Evolutionary conservation across 2,888 invertebrate genomes (phyloP).

Genomic region (Troides helena): DNA sequence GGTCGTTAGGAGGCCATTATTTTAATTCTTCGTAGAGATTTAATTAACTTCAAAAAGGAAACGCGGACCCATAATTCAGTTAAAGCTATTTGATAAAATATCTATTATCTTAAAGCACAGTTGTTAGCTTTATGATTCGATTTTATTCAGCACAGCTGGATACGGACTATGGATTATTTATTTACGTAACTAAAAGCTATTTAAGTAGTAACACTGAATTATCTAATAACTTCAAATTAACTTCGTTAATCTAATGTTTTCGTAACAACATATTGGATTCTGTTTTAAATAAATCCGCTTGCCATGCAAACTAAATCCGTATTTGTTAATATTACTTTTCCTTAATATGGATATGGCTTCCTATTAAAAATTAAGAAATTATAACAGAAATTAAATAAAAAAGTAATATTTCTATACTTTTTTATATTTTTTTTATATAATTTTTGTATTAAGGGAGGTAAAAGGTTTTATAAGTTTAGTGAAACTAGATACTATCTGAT

Average conservation of each 20-base stretch:
- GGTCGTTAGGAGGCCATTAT: background rate
- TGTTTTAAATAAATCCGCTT: background rate
- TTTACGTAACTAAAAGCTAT: constrained; percentile 1
- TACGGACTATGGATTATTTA: constrained; percentile 16
- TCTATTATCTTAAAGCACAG: constrained; percentile 19
- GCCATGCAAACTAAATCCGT: background rate
- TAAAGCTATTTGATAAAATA: constrained; percentile 22
- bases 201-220: background rate
- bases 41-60: constrained; percentile 13
- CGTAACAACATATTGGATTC: background rate
- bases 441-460: too few species aligned
- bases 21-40: constrained; percentile 9
- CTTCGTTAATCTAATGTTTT: background rate
- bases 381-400: background rate
- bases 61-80: constrained; percentile 14
- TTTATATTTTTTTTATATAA: background rate
- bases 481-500: too few species aligned
- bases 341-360: background rate
- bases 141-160: constrained; percentile 22
- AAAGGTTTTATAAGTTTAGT: too few species aligned
- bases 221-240: background rate
- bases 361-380: background rate
- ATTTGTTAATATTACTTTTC: background rate
- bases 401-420: background rate
- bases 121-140: constrained; percentile 21